phyloP scores from a whole-genome alignment of 2,113 vertebrate species.

The Cathartes aura region DNA sequence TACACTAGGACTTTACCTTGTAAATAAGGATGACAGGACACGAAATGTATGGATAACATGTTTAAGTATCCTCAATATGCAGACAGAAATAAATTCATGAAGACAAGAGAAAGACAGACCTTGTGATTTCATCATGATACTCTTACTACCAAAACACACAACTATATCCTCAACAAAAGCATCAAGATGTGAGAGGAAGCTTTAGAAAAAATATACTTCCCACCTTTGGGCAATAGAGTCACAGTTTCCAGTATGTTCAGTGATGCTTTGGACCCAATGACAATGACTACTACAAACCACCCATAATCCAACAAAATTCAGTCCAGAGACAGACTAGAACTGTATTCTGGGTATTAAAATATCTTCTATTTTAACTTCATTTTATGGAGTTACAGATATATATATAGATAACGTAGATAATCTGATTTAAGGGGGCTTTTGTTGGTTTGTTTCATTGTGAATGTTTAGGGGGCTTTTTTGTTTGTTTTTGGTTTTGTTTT shows the following conservation, averaged over 20 bases:
- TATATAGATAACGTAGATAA: neutral
- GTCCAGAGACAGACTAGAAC: neutral
- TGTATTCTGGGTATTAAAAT: neutral
- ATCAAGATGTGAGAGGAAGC: neutral
- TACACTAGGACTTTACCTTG: neutral
- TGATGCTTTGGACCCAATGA: neutral
- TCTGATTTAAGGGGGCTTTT: neutral
- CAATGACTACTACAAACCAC: neutral
- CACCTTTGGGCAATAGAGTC: neutral
- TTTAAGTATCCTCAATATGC: neutral
- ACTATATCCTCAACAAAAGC: neutral
- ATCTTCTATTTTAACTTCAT: neutral
- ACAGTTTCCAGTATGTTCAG: neutral
- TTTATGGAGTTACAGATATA: neutral
- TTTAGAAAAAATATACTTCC: neutral
- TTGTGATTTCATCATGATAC: neutral
- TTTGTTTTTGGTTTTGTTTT: neutral
- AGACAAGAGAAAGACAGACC: neutral
- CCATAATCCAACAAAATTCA: neutral
- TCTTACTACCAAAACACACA: neutral
- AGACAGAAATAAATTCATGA: neutral
- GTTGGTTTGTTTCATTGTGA: neutral
- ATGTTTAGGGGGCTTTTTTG: neutral
- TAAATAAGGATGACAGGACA: neutral
- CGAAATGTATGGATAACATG: neutral